Evolutionary conservation across 2,113 vertebrate genomes (phyloP), one percentile per base, ranked within the genome.

Genomic region (Sturnus vulgaris): DNA sequence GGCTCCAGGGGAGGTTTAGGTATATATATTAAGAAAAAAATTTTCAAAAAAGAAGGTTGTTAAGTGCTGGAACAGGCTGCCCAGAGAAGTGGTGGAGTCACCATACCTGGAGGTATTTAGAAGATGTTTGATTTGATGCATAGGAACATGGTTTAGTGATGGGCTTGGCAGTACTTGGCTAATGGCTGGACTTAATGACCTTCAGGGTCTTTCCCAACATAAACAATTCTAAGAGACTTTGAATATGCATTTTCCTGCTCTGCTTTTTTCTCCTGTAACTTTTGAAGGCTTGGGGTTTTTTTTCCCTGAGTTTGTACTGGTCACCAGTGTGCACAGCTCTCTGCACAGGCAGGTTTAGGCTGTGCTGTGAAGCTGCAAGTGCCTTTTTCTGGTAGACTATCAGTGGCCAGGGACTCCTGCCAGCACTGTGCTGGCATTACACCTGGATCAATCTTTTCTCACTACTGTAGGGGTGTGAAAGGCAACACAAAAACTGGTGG

Each of bases 91-190:
- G 24, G 11, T 5, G 33, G 19, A 40, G 25, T 35, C 14, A 19
- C 30, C 24, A 68, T 12, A 15, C 30, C 30, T 31, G 21, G 8
- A 35, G 8, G 4, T 35, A 13, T 40, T 61, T 40, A 23, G 10
- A n/a, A 46, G 37, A 31, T 47, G 8, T 27, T 7, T 35, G 11
- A 16, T 40, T 53, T 47, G 30, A 61, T 0, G 0, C 5, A 6
- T 31, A 61, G 8, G n/a, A 55, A 35, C 5, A 19, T 27, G 25
- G 7, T 47, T 76, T 55, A 55, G 11, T 23, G 21, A 11, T 35
- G 25, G 21, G 24, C n/a, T 61, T 30, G n/a, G 16, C 15, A 39
- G 15, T 30, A 30, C 46, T 46, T 22, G 24, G 14, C 61, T 55
- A 35, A 35, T 40, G 40, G 9, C 17, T 31, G 17, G 47, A 31